phyloP scores from a whole-genome alignment of 2,888 invertebrate species.

The Tyria jacobaeae region DNA sequence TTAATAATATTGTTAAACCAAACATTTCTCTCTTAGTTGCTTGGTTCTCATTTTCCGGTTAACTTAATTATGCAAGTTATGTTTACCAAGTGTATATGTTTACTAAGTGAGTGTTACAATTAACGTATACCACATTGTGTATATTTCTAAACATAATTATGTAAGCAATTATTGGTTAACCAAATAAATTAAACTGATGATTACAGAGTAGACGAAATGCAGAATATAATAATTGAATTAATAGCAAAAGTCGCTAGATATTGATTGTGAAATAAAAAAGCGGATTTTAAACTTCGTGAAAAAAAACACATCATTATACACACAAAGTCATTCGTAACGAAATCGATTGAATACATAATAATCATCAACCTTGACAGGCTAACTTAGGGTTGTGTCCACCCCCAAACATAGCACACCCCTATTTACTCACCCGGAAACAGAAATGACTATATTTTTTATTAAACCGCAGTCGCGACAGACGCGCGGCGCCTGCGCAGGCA shows the following conservation, averaged over 20 bases:
- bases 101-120: no score
- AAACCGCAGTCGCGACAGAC: slow-evolving; percentile 72
- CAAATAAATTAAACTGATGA: no score
- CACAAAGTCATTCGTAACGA: slow-evolving; percentile 32
- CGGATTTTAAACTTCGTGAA: no score
- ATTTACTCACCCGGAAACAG: slow-evolving; percentile 58
- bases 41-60: no score
- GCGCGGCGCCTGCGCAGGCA: slow-evolving; percentile 68
- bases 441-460: slow-evolving; percentile 60
- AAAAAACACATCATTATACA: slow-evolving; percentile 28
- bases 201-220: no score
- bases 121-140: no score
- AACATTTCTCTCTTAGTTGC: no score
- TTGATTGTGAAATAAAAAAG: not conserved
- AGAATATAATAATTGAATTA: not conserved
- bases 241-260: not conserved
- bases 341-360: slow-evolving; percentile 59
- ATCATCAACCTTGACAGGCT: slow-evolving; percentile 51
- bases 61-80: no score
- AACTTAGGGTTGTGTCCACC: slow-evolving; percentile 40
- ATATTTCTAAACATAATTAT: no score
- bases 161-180: no score
- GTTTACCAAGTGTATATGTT: no score
- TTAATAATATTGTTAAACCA: no score
- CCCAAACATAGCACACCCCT: slow-evolving; percentile 49